Evolutionary conservation across 2,888 invertebrate species (phyloP).

Genomic region (Nebria brevicollis): DNA sequence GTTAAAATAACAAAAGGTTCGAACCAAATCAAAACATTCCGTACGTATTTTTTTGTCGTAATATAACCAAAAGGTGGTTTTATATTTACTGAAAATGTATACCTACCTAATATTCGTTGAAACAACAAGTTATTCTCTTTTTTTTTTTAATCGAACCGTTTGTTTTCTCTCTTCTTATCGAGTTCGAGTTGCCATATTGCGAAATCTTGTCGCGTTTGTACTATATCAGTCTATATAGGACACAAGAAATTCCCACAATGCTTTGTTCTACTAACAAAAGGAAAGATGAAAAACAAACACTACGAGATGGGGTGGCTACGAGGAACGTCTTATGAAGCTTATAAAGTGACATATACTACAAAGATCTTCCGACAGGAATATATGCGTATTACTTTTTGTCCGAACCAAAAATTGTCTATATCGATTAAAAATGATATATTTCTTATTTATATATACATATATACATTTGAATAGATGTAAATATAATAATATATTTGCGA

Average conservation of each 20-base stretch:
- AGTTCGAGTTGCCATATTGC: background rate
- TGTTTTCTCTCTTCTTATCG: background rate
- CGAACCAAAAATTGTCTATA: background rate
- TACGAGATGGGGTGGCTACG: background rate
- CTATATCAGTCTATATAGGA: background rate
- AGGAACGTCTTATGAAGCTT: background rate
- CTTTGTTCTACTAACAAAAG: slow-evolving; percentile 1
- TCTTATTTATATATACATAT: too few relatives aligned
- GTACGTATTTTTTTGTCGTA: too few relatives aligned
- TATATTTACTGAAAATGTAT: background rate
- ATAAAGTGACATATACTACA: background rate
- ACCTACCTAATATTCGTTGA: background rate
- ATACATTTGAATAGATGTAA: too few relatives aligned
- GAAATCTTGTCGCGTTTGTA: background rate
- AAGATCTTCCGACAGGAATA: background rate
- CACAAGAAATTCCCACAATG: background rate
- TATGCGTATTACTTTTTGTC: background rate
- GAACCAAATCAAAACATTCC: too few relatives aligned
- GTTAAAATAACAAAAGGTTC: too few relatives aligned
- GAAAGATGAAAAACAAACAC: background rate
- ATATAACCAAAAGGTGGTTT: background rate
- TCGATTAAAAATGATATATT: background rate
- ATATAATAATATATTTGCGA: too few relatives aligned
- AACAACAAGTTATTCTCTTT: background rate
- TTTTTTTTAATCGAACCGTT: background rate